Evolutionary conservation across 2,888 invertebrate species (phyloP), one percentile per base, ranked within the genome.

Genomic region (Cryptocephalus primarius): DNA sequence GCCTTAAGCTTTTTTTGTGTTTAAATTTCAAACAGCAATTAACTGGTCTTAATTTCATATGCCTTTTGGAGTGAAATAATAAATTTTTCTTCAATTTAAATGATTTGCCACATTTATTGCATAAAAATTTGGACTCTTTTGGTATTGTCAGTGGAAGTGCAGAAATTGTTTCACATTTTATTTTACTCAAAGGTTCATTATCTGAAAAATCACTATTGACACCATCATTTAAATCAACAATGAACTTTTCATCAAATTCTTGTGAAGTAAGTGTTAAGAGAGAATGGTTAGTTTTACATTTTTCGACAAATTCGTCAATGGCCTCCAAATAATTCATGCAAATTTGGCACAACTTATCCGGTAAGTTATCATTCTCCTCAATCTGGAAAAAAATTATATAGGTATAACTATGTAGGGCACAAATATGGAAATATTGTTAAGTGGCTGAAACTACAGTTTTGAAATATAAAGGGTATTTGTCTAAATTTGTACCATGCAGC

Each of bases 341-440:
- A 11, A n/a, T 39, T 39, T 44, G 38, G n/a, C 53, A 53, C 14
- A 53, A 46, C 41, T 48, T 53, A 43, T 43, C 41, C n/a, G 49
- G 51, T 11, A 51, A 31, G 10, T 33, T 32, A n/a, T 47, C 48
- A 38, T 48, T 47, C 14, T 48, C 42, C 34, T 22, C 44, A 32
- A 48, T 13, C 50, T 53, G 38, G n/a, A 49, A 45, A 44, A 43
- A 12, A 32, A 43, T 33, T 39, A 44, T 39, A 32, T 43, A 12
- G 31, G 22, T 13, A 14, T 36, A 36, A 43, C n/a, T 33, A n/a
- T n/a, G n/a, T n/a, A n/a, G 22, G 6, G 22, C 22, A 22, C n/a
- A 40, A 13, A 33, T 40, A 34, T 34, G 41, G 34, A 10, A 32
- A 22, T 22, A 4, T 22, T 4, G 2, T 6, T 22, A 4, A 6